Conservation (phyloP, 2,113 vertebrate genomes). For the Ursus arctos region DNA sequence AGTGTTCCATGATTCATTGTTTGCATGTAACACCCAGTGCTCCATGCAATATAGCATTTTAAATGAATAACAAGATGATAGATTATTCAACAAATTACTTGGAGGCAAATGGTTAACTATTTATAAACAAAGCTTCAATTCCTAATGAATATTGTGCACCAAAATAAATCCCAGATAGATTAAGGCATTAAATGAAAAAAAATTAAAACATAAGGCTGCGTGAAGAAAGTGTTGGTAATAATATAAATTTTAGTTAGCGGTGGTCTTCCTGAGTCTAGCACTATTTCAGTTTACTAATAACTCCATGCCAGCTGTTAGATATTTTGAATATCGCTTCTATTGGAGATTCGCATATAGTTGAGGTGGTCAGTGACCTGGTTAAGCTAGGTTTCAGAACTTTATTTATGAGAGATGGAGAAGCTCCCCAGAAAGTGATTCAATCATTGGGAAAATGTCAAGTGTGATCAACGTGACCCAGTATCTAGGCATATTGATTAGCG, state of each 20-base stretch:
- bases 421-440: not conserved
- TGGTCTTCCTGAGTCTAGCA: not conserved
- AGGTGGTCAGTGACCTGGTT: not conserved
- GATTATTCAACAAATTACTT: not conserved
- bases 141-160: not conserved
- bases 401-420: not conserved
- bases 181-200: not conserved
- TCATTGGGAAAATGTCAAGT: not conserved
- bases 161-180: not conserved
- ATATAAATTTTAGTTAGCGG: not conserved
- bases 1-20: no score
- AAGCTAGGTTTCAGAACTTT: not conserved
- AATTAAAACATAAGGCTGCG: not conserved
- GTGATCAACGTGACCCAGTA: not conserved
- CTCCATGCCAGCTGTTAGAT: not conserved
- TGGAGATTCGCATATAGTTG: not conserved
- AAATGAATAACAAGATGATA: slow-evolving; percentile 20
- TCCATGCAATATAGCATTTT: not conserved
- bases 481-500: not conserved
- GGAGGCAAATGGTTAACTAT: not conserved
- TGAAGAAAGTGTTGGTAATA: not conserved
- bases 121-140: not conserved
- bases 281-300: not conserved
- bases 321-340: not conserved
- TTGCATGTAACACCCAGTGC: no score